Evolutionary conservation across 2,113 vertebrate species (phyloP).

Genomic region (Rhizomys pruinosus): DNA sequence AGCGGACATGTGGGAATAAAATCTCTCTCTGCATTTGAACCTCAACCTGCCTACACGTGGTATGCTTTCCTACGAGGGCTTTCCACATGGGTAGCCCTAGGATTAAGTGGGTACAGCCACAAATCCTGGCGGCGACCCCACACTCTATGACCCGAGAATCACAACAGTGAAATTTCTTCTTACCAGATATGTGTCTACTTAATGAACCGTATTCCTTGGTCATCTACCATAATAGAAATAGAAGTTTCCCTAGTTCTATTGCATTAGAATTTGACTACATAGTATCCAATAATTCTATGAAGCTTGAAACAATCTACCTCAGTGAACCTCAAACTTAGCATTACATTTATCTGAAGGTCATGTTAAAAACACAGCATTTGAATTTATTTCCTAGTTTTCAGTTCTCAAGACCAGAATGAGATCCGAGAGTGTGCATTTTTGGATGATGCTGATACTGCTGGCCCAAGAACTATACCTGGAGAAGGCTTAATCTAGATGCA

Average conservation of each 20-base stretch:
- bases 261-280: not conserved
- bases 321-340: constrained; percentile 5
- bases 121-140: no score
- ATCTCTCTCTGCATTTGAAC: no score
- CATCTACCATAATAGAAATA: not conserved
- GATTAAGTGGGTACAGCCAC: no score
- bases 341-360: not conserved
- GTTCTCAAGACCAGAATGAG: not conserved
- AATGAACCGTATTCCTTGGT: not conserved
- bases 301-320: not conserved
- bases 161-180: not conserved
- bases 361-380: not conserved
- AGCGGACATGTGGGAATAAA: no score
- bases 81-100: no score
- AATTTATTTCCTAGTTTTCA: not conserved
- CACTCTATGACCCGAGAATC: not conserved
- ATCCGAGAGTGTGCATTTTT: not conserved
- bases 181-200: not conserved
- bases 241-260: not conserved
- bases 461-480: not conserved
- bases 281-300: not conserved
- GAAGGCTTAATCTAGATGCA: not conserved
- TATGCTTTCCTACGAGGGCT: no score
- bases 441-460: not conserved
- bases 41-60: no score